phyloP scores from a whole-genome alignment of 1,140 invertebrate genomes.

The Drosophila micromelanica region DNA sequence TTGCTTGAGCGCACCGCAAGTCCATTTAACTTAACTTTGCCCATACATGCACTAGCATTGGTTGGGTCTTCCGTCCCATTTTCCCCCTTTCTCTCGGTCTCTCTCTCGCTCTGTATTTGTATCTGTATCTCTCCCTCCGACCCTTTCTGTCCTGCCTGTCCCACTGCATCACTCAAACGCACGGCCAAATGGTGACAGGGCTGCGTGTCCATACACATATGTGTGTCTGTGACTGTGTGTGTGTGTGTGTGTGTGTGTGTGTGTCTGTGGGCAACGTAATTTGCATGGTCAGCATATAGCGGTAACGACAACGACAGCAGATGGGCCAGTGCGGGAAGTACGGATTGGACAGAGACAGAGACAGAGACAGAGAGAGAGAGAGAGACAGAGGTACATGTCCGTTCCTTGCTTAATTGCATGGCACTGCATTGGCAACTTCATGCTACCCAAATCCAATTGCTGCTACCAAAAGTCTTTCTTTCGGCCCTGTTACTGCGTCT shows the following conservation, averaged over 20 bases:
- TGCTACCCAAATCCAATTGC: conserved; percentile 64
- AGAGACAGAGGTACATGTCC: conserved; percentile 2
- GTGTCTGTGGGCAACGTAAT: conserved; percentile 66
- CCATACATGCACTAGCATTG: conserved; percentile 34
- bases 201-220: conserved; percentile 44
- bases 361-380: not conserved
- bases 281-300: conserved; percentile 78
- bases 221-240: conserved; percentile 1
- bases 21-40: conserved; percentile 82
- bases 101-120: not conserved
- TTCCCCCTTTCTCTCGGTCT: not conserved
- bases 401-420: conserved; percentile 74
- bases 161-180: conserved; percentile 74
- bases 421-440: conserved; percentile 68
- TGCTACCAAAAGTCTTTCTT: conserved; percentile 34
- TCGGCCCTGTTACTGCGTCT: not conserved
- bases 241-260: not conserved
- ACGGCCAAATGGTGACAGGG: conserved; percentile 51
- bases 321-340: conserved; percentile 17
- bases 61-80: conserved; percentile 30
- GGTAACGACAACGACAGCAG: conserved; percentile 21
- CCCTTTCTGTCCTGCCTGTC: conserved; percentile 30
- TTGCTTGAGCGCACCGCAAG: conserved; percentile 77
- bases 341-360: not conserved
- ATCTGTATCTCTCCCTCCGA: too few relatives aligned